A percentile compares a stretch with the other conserved stretches of the same genome.
Evolutionary conservation across 2,888 invertebrate genomes (phyloP).

Genomic region (Stratiomys singularior): DNA sequence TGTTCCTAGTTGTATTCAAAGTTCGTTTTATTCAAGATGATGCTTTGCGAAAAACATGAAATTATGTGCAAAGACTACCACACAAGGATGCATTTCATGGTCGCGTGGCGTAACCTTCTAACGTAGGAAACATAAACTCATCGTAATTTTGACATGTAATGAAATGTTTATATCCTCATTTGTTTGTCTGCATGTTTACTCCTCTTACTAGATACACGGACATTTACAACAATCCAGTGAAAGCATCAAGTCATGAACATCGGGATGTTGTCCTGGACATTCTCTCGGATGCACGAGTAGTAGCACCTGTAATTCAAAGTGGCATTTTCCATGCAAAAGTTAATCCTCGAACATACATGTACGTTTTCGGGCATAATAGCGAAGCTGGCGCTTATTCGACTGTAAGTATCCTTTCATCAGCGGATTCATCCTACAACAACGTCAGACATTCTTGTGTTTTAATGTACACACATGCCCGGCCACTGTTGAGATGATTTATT

Average conservation of each 20-base stretch:
- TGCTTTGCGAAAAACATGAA: not conserved
- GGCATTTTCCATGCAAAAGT: slow-evolving; percentile 80
- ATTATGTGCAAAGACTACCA: slow-evolving; percentile 1
- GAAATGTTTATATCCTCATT: slow-evolving; percentile 33
- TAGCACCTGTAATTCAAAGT: slow-evolving; percentile 82
- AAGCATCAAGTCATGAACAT: slow-evolving; percentile 69
- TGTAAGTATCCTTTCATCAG: slow-evolving; percentile 69
- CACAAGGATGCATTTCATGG: not conserved
- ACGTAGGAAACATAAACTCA: not conserved
- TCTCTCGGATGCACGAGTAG: slow-evolving; percentile 87
- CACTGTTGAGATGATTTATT: slow-evolving; percentile 6
- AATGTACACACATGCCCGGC: not conserved
- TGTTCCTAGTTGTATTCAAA: no score
- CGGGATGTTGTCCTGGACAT: slow-evolving; percentile 86
- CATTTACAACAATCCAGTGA: slow-evolving; percentile 69
- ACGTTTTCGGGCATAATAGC: slow-evolving; percentile 88
- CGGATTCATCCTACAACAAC: not conserved
- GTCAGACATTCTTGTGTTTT: no score
- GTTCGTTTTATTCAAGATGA: no score
- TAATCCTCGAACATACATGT: slow-evolving; percentile 84
- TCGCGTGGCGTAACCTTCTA: not conserved
- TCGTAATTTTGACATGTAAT: slow-evolving; percentile 20
- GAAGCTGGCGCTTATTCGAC: slow-evolving; percentile 79
- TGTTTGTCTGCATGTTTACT: not conserved
- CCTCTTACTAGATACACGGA: slow-evolving; percentile 68